Evolutionary conservation across 2,113 vertebrate species (phyloP), one percentile per base, ranked within the genome.

Genomic region (Synodontis membranacea): DNA sequence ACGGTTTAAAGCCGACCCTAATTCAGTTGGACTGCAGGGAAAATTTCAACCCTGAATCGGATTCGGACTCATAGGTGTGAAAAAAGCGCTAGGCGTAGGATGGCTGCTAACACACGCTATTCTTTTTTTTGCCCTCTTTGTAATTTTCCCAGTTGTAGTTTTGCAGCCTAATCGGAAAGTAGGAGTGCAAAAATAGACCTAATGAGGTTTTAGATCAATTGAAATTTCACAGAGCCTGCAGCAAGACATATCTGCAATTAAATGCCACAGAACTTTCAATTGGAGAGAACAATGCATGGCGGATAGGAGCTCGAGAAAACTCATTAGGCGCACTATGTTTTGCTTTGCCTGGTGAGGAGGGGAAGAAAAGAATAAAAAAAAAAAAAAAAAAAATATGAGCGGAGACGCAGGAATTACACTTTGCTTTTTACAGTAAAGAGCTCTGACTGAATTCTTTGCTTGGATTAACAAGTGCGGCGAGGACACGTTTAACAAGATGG

Each of bases 201-300:
- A 76, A 85, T 78, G 54, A 62, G 54, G 54, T 85, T 85, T 75
- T 62, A 48, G 70, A 58, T 48, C 52, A 85, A 85, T 34, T 62
- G 42, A 48, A 85, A 62, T 78, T 85, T 85, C 72, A 85, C 84
- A 85, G 42, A 25, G 84, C 72, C 84, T 64, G 39, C 54, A 85
- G 72, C 54, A 84, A 75, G n/a, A 58, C 83, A 75, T 72, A 54
- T 76, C 52, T 60, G 44, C 70, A 76, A 85, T 78, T 85, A 85
- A 76, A 78, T 62, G 72, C 72, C 44, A 68, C n/a, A 37, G 23
- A 62, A 85, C 74, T 50, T 85, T 84, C 54, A 34, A 64, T 64
- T 3, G 46, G 56, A 48, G 52, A 60, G 52, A 78, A 62, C 84
- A 85, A 85, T 79, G 31, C 19, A 10, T 46, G 70, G 34, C 37